phyloP scores from a whole-genome alignment of 2,113 vertebrate species.

The Sander vitreus region DNA sequence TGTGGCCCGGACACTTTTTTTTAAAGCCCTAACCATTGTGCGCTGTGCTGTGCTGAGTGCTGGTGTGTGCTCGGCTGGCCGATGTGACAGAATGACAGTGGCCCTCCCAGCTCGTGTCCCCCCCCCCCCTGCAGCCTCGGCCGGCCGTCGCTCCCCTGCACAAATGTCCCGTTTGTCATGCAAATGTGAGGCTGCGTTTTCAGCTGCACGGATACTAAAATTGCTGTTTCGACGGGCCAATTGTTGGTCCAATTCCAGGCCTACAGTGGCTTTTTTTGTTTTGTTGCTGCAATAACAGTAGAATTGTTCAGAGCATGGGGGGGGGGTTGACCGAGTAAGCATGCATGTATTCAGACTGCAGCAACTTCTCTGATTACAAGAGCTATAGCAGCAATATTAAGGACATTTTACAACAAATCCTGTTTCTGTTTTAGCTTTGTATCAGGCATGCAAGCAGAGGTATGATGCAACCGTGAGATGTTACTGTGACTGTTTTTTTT shows the following conservation, averaged over 20 bases:
- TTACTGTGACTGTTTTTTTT: background rate
- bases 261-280: constrained; percentile 33
- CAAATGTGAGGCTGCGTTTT: constrained; percentile 60
- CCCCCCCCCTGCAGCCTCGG: constrained; percentile 21
- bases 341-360: constrained; percentile 17
- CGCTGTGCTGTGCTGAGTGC: background rate
- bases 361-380: background rate
- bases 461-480: background rate
- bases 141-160: constrained; percentile 29
- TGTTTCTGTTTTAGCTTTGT: constrained; percentile 8
- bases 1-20: constrained; percentile 1
- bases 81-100: constrained; percentile 9
- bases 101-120: constrained; percentile 21
- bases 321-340: background rate
- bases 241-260: constrained; percentile 54
- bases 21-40: constrained; percentile 24
- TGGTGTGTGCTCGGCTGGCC: background rate
- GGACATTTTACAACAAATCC: background rate
- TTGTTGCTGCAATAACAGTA: constrained; percentile 55
- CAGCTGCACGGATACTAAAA: constrained; percentile 62
- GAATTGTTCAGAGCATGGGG: constrained; percentile 54
- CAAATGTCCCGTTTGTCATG: constrained; percentile 73
- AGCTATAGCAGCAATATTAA: background rate
- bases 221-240: constrained; percentile 58
- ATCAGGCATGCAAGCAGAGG: background rate